phyloP scores from a whole-genome alignment of 2,113 vertebrate species.

The Hyperoodon ampullatus region DNA sequence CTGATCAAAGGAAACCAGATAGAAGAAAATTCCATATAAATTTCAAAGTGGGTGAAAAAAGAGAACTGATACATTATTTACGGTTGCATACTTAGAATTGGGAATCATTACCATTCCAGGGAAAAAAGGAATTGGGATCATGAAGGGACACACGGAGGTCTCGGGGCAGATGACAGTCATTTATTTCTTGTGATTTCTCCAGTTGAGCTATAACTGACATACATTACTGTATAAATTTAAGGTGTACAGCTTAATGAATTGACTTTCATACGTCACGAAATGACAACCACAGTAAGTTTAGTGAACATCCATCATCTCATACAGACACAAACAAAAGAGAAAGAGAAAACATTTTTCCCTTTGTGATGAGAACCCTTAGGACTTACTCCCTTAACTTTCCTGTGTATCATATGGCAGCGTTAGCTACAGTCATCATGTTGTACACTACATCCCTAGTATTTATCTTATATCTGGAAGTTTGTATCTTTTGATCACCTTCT shows the following conservation, averaged over 20 bases:
- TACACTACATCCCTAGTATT: too few relatives aligned
- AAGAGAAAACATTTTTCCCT: not conserved
- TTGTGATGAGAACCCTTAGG: not conserved
- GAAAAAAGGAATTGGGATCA: not conserved
- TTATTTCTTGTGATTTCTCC: too few relatives aligned
- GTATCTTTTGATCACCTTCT: too few relatives aligned
- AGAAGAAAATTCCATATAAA: not conserved
- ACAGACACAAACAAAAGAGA: too few relatives aligned
- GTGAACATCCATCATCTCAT: not conserved
- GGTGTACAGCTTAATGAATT: not conserved
- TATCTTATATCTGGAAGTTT: too few relatives aligned
- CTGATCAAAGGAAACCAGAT: not conserved
- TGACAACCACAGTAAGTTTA: not conserved
- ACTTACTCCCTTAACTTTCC: too few relatives aligned
- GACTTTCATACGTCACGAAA: not conserved
- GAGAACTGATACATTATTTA: not conserved
- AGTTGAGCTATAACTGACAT: not conserved
- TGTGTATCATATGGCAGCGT: too few relatives aligned
- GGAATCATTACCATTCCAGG: not conserved
- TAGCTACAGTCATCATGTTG: too few relatives aligned
- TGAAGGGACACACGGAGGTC: not conserved
- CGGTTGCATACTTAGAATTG: not conserved
- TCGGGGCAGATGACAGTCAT: not conserved
- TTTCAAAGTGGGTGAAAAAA: not conserved
- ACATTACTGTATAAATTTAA: not conserved